Conservation (phyloP, 2,113 vertebrate species). For the Abramis brama region DNA sequence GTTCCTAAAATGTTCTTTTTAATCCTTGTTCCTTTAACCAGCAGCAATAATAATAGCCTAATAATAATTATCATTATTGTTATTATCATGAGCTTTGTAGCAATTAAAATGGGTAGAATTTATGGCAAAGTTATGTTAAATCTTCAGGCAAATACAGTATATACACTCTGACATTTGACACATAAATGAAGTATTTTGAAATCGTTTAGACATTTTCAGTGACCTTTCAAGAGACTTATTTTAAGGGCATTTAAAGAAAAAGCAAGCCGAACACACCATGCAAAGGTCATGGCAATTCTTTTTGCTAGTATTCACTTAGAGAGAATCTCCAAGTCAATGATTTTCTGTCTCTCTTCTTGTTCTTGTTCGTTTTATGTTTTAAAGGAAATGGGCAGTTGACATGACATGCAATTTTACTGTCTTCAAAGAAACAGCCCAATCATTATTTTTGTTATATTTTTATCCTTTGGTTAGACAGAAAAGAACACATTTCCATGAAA, state of each 20-base stretch:
- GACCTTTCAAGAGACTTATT: slow-evolving; percentile 8
- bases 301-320: background rate
- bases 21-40: background rate
- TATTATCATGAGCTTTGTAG: background rate
- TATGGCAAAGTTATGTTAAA: background rate
- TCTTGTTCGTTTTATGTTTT: background rate
- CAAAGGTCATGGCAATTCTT: slow-evolving; percentile 15
- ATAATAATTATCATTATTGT: background rate
- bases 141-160: background rate
- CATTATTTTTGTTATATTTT: background rate
- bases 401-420: background rate
- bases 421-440: background rate
- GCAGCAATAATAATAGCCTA: background rate
- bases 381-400: background rate
- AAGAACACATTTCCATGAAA: background rate
- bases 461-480: background rate
- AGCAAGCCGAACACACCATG: background rate
- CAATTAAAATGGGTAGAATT: background rate
- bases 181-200: background rate
- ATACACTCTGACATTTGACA: background rate
- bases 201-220: slow-evolving; percentile 1
- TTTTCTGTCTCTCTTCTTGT: background rate
- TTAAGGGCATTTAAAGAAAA: background rate
- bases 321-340: background rate
- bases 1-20: background rate